Evolutionary conservation across 2,113 vertebrate species (phyloP), one percentile per base, ranked within the genome.

Genomic region (Triplophysa dalaica): DNA sequence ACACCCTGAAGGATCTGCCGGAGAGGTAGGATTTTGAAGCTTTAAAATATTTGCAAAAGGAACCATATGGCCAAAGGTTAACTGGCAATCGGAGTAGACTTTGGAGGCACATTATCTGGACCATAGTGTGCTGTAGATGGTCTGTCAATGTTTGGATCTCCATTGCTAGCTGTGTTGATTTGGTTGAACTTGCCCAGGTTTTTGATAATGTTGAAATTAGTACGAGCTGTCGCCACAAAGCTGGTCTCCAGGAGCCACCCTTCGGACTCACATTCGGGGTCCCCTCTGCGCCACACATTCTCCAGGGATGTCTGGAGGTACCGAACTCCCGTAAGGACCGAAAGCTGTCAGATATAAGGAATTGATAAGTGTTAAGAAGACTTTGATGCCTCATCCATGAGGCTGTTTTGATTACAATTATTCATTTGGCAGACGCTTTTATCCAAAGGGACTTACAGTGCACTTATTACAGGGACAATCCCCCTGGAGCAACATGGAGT

Each of bases 301-400:
- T 94, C 94, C 93, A 96, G 93, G 78, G 95, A 92, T 0, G 95
- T 97, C 90, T 97, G 95, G 50, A 97, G 92, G 87, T 95, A 97
- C 1, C 95, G 93, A 7, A 96, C 94, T 7, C 95, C 95, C 1
- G 90, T 94, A 26, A 97, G 91, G 14, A 97, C 94, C 41, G 92
- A 92, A 70, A 96, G 87, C 95, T 95, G 89, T 70, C 16, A 91
- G 69, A 95, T 74, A 95, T 75, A 60, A 87, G 22, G 24, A 43
- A 60, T 41, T 38, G 5, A 83, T 43, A 17, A 17, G 50, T 14
- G 14, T 6, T 17, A 7, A 54, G 50, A 54, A 17, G 14, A 54
- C 13, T 29, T 29, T 4, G 29, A 29, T 29, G 29, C 29, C 29
- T 26, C 22, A 58, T 21, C 19, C 17, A 21, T 24, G 33, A 61